phyloP scores from a whole-genome alignment of 2,113 vertebrate genomes.

The Eulemur rufifrons region DNA sequence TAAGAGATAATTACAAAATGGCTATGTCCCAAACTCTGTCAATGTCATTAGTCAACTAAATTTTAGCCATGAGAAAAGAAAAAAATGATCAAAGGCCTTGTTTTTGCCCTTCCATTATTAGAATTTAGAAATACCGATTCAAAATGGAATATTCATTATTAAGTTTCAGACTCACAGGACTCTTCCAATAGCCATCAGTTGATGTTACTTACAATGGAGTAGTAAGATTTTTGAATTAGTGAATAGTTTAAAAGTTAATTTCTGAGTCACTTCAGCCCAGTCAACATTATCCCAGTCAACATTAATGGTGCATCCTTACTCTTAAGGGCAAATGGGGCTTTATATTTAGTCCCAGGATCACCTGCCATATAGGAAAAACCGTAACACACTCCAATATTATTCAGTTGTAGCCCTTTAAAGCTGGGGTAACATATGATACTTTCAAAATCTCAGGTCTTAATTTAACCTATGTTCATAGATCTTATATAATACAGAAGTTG shows the following conservation, averaged over 20 bases:
- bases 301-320: not conserved
- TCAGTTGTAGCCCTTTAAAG: constrained; percentile 12
- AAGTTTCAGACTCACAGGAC: constrained; percentile 24
- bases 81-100: not conserved
- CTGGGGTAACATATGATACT: not conserved
- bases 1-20: constrained; percentile 24
- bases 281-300: not conserved
- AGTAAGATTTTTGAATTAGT: not conserved
- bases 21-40: not conserved
- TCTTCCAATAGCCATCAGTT: not conserved
- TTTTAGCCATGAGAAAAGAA: constrained; percentile 9
- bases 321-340: constrained; percentile 28
- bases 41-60: not conserved
- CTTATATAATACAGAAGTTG: constrained; percentile 45
- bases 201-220: not conserved
- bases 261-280: not conserved
- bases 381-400: not conserved
- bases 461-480: constrained; percentile 29
- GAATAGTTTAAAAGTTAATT: not conserved
- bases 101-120: constrained; percentile 46
- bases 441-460: constrained; percentile 21
- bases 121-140: constrained; percentile 12
- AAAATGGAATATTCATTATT: not conserved
- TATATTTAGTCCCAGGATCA: constrained; percentile 34
- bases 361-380: constrained; percentile 23